Evolutionary conservation across 2,888 invertebrate species (phyloP), one percentile per base, ranked within the genome.

Genomic region (Netelia fuscicornis): DNA sequence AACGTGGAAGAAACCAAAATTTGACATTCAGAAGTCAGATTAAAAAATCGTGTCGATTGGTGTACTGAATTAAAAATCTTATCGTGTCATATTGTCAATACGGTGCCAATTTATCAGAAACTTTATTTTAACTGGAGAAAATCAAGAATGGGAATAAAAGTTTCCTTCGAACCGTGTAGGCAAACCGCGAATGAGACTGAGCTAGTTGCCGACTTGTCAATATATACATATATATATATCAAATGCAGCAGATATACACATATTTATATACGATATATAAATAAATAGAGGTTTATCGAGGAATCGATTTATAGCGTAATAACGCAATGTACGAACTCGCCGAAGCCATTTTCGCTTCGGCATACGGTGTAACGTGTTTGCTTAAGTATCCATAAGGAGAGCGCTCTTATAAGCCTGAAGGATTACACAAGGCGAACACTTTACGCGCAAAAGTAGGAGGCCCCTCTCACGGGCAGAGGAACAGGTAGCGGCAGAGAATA

Each of bases 401-500:
- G 74, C 78, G 62, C 54, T 52, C 74, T 79, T 79, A 70, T 70
- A 78, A 78, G 56, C 84, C 64, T 81, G 71, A 84, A 70, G 81
- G 70, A 70, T 81, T 78, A 85, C 70, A 78, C 62, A 74, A 70
- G 65, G 77, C 70, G 79, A 78, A 81, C 84, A 75, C 81, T 78
- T 68, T 72, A 64, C 64, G 68, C 78, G 84, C 30, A 44, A 65
- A 60, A 64, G 56, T 30, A 10, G 9, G 56, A 68, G 25, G 70
- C 11, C 11, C 25, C 42, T 81, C 56, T 78, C 48, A 17, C 9
- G 17, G 74, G 65, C 68, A 75, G 58, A 74, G 65, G 74, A 85
- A 81, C 84, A 79, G 78, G 84, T 85, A 85, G 78, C 83, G 79
- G 79, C 72, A 68, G 79, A 86, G 86, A 86, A 86, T 86, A 85